These are phyloP conservation scores for Sitodiplosis mosellana DNA, from an alignment of 1,140 invertebrate genomes.

Conservation along the genomic window DNA sequence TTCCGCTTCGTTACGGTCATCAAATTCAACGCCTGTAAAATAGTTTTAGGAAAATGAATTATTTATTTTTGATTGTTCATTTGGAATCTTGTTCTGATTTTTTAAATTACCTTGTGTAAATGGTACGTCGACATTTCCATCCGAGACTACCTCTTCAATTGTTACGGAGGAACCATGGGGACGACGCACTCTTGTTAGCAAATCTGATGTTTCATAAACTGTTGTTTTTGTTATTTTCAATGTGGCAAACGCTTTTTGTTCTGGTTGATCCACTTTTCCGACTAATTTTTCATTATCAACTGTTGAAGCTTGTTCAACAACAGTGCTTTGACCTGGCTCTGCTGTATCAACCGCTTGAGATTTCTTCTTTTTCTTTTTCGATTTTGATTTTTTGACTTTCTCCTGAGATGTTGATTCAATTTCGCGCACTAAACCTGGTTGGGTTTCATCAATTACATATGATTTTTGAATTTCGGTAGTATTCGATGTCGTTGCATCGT, in stretches of 20 bases:
- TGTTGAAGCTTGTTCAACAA: constrained; percentile 14
- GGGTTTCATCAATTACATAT: constrained; percentile 6
- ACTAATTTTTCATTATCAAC: not conserved
- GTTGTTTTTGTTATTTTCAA: constrained; percentile 21
- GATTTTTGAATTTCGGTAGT: constrained; percentile 4
- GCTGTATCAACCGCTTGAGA: constrained; percentile 8
- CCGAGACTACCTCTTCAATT: constrained; percentile 28
- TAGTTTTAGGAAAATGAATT: no score
- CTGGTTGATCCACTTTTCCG: not conserved
- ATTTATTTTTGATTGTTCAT: no score
- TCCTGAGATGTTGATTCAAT: constrained; percentile 3
- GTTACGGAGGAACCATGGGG: constrained; percentile 20
- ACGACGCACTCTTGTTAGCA: not conserved
- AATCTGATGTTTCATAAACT: constrained; percentile 11
- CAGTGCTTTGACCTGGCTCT: constrained; percentile 19
- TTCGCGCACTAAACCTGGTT: constrained; percentile 3
- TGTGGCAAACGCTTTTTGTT: not conserved
- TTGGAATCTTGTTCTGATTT: no score
- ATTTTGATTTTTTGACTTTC: constrained; percentile 20
- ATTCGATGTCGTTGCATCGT: constrained; percentile 17
- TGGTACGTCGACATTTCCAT: no score
- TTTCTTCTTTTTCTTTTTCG: constrained; percentile 13
- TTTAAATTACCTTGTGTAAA: no score
- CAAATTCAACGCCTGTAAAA: no score
- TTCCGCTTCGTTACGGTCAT: no score